Evolutionary conservation across 2,113 vertebrate genomes (phyloP).

Genomic region (Perca flavescens): DNA sequence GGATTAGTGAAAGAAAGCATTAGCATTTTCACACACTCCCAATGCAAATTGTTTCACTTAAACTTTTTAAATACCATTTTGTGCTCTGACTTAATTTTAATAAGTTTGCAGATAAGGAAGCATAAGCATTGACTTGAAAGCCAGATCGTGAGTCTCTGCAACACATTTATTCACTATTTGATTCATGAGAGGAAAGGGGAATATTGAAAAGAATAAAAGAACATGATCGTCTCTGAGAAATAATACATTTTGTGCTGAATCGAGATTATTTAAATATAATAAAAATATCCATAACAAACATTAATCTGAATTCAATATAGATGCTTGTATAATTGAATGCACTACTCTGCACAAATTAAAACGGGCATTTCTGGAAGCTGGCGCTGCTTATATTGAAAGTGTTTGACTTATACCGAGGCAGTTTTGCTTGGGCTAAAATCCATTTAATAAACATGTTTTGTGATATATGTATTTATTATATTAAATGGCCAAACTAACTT

Average conservation of each 20-base stretch:
- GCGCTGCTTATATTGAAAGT: constrained; percentile 50
- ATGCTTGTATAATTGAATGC: constrained; percentile 73
- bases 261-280: constrained; percentile 75
- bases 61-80: constrained; percentile 86
- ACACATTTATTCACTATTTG: constrained; percentile 66
- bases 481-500: constrained; percentile 32
- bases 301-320: constrained; percentile 76
- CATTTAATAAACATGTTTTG: constrained; percentile 51
- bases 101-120: constrained; percentile 82
- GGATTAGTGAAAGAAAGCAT: constrained; percentile 85
- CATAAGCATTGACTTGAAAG: constrained; percentile 72
- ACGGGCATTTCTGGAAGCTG: constrained; percentile 45
- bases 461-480: constrained; percentile 18
- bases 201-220: constrained; percentile 77
- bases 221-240: constrained; percentile 73
- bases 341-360: constrained; percentile 66
- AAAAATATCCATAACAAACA: constrained; percentile 74
- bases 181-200: constrained; percentile 71
- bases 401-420: constrained; percentile 29
- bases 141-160: constrained; percentile 66
- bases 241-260: constrained; percentile 77
- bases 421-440: constrained; percentile 40
- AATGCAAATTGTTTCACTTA: constrained; percentile 86
- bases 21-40: constrained; percentile 85
- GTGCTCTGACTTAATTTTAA: constrained; percentile 84